Conservation (phyloP, 2,888 invertebrate genomes). For the Xestia ashworthii region DNA sequence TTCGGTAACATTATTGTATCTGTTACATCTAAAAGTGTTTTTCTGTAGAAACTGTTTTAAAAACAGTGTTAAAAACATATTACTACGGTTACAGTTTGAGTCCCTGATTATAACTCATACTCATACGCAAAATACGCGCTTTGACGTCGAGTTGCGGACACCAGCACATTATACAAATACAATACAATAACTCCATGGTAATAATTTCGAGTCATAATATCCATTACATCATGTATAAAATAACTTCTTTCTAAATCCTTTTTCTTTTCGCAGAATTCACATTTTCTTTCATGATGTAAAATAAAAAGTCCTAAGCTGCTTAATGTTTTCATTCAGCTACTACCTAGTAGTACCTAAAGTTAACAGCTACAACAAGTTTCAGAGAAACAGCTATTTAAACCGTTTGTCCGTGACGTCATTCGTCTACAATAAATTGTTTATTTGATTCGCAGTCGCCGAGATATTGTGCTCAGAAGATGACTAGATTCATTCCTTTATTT, state of each 20-base stretch:
- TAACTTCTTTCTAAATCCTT: not conserved
- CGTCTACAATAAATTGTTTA: constrained; percentile 42
- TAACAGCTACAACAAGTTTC: constrained; percentile 30
- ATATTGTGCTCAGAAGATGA: constrained; percentile 6
- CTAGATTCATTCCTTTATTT: constrained; percentile 7
- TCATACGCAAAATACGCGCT: too few relatives aligned
- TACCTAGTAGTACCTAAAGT: constrained; percentile 16
- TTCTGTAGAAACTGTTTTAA: too few relatives aligned
- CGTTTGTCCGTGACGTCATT: constrained; percentile 39
- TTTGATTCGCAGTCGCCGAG: constrained; percentile 33
- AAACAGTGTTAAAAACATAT: too few relatives aligned
- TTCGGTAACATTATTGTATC: too few relatives aligned
- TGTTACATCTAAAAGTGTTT: too few relatives aligned
- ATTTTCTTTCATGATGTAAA: not conserved
- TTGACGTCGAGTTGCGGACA: too few relatives aligned
- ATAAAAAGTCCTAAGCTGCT: not conserved
- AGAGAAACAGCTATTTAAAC: constrained; percentile 39
- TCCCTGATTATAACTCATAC: too few relatives aligned
- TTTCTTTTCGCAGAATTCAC: not conserved
- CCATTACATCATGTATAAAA: not conserved
- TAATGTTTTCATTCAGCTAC: not conserved
- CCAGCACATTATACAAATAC: too few relatives aligned
- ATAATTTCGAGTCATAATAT: not conserved
- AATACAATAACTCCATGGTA: not conserved
- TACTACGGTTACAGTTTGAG: too few relatives aligned